Conservation (phyloP, 2,888 invertebrate genomes). For the Sycophila texana region DNA sequence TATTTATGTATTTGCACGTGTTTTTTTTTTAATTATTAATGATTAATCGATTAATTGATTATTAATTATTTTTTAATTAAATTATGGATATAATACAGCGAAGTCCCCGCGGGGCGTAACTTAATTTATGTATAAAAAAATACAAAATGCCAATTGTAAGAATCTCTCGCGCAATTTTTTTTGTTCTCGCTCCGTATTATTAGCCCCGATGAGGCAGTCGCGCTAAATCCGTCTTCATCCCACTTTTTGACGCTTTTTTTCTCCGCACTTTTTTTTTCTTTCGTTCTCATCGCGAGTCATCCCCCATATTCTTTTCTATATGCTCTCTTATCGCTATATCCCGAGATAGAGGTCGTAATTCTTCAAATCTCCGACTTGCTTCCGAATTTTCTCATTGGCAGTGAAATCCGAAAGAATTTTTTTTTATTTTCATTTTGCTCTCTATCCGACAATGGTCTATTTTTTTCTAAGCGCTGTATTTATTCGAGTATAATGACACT, state of each 20-base stretch:
- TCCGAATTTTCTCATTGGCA: conserved; percentile 24
- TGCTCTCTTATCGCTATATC: no score
- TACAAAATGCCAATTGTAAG: conserved; percentile 37
- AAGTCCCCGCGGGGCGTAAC: conserved; percentile 39
- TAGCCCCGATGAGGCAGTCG: background rate
- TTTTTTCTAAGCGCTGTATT: conserved; percentile 58
- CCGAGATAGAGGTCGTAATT: no score
- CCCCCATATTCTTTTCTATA: conserved; percentile 18
- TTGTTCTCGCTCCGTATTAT: background rate
- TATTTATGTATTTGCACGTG: conserved; percentile 53
- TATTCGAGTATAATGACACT: conserved; percentile 62
- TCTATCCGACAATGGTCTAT: background rate
- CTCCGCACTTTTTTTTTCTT: background rate
- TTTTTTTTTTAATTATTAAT: conserved; percentile 45
- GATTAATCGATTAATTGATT: conserved; percentile 34
- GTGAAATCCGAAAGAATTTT: no score
- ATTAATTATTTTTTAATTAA: conserved; percentile 34
- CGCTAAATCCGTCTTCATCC: no score
- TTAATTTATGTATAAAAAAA: conserved; percentile 47
- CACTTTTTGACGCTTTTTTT: no score
- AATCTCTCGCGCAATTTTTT: conserved; percentile 28
- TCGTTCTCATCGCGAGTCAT: background rate
- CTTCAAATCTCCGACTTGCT: background rate
- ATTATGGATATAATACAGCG: conserved; percentile 23
- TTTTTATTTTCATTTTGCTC: background rate